Evolutionary conservation across 1,140 invertebrate genomes (phyloP).

Genomic region (Gonatopus flavifemur): DNA sequence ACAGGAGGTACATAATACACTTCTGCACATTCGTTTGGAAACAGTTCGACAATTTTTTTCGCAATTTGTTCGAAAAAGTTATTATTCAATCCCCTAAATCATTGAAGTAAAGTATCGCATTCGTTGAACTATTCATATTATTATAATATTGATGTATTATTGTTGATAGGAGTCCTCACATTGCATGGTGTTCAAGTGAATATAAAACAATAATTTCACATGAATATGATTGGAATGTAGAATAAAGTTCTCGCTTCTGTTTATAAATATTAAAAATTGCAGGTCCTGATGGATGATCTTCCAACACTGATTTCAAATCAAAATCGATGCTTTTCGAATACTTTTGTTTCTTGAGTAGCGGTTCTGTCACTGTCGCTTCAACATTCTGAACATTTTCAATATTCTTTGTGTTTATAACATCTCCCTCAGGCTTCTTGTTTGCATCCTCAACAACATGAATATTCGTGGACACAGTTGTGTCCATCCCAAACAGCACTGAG

Average conservation of each 20-base stretch:
- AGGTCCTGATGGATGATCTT: background rate
- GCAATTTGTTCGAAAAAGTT: background rate
- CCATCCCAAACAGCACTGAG: too few species aligned
- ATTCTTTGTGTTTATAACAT: too few species aligned
- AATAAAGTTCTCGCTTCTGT: background rate
- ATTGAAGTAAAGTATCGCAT: background rate
- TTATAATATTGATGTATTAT: background rate
- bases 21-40: background rate
- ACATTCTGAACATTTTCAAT: too few species aligned
- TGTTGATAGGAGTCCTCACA: background rate
- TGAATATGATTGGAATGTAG: background rate
- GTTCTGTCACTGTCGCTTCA: too few species aligned
- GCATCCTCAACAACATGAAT: too few species aligned
- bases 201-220: background rate
- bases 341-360: too few species aligned
- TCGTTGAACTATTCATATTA: background rate
- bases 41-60: background rate
- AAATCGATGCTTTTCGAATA: too few species aligned
- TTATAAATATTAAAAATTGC: background rate
- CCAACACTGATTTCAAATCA: background rate
- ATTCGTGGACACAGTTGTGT: too few species aligned
- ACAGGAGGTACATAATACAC: background rate
- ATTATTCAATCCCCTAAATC: background rate
- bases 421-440: too few species aligned
- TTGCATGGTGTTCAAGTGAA: background rate